Base-by-base conservation (phyloP, 2,113 vertebrate species). In the Phylloscopus trochilus region DNA sequence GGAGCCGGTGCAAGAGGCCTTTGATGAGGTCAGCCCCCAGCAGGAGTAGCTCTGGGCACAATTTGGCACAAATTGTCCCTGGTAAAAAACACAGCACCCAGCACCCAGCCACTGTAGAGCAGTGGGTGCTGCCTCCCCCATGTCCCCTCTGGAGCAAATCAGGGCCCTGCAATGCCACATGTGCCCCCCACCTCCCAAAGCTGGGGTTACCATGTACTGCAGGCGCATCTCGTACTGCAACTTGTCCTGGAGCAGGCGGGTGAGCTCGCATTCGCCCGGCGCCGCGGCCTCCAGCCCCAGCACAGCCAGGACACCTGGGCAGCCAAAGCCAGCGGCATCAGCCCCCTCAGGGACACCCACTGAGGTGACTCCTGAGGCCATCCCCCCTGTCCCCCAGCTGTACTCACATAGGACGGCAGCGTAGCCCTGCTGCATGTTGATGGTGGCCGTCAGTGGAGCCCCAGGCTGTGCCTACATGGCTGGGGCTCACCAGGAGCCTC, bases 361-460 rank as follows among this genome's bases (percentile, higher is more conserved):
- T 4, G 43, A 16, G 81, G 70, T 11, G 37, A 74, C 59, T 72
- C 41, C 44, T 19, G 26, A 28, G 49, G 51, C 17, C 23, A 31
- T 5, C 23, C 17, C 41, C 56, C 52, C 33, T 2, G 4, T 23
- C 35, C 78, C 85, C 13, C 6, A 10, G 64, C 53, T 18, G 22
- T 92, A 96, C 96, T 96, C 87, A 96, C 96, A 96, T 6, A 96
- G 83, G 68, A 96, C 17, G 9, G 95, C 89, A 16, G 77, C 81
- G 80, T 89, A 96, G 87, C 89, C 77, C 41, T 51, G 80, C 73
- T 86, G 93, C 96, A 96, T 96, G 93, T 27, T 69, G 93, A 41
- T 6, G 21, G 60, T 2, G 56, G 62, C 94, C 37, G 2, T 53
- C 20, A 14, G 49, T 13, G 15, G 49, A 73, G 35, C 49, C 59